Base-by-base conservation (phyloP, 2,113 vertebrate species). In the Tauraco erythrolophus region DNA sequence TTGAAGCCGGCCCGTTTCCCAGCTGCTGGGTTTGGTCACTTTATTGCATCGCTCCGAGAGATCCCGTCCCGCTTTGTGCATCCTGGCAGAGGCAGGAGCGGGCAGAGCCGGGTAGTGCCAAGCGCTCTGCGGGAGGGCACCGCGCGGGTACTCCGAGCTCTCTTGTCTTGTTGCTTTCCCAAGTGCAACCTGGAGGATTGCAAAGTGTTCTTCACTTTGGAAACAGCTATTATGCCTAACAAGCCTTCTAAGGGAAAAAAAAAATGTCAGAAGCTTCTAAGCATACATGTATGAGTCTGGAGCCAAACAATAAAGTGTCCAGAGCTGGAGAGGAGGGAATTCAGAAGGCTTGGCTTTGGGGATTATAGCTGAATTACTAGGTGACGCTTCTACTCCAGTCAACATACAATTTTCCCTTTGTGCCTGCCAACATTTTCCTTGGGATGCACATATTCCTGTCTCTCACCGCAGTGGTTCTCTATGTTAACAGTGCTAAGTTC, bases 71-170 rank as follows among this genome's bases (percentile, higher is more conserved):
- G 1, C 30, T 54, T 35, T 39, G 14, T 9, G 56, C 31, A 2
- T 30, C 19, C 33, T 6, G 0, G 39, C 7, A 2, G 43, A 57
- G 28, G 46, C 11, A 6, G 30, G 33, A 6, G 46, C 0, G 23
- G 66, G 61, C 46, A 35, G 68, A 68, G 18, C 61, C 35, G 28
- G 11, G 74, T 10, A 0, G 39, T 51, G 51, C 24, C 43, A 51
- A 30, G n/a, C 25, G 56, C 48, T 9, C 23, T 77, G 54, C 54
- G 28, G 53, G 24, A 41, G n/a, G 9, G 19, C 21, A 22, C n/a
- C 7, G n/a, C 14, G 0, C 9, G 21, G 9, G 14, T 48, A 10
- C 39, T 48, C 46, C 48, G 33, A 43, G 30, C 60, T 15, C 74
- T 33, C 46, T 80, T 18, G 13, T 35, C 35, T 41, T 48, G 11